Evolutionary conservation across 2,113 vertebrate genomes (phyloP).

Genomic region (Barnardius zonarius): DNA sequence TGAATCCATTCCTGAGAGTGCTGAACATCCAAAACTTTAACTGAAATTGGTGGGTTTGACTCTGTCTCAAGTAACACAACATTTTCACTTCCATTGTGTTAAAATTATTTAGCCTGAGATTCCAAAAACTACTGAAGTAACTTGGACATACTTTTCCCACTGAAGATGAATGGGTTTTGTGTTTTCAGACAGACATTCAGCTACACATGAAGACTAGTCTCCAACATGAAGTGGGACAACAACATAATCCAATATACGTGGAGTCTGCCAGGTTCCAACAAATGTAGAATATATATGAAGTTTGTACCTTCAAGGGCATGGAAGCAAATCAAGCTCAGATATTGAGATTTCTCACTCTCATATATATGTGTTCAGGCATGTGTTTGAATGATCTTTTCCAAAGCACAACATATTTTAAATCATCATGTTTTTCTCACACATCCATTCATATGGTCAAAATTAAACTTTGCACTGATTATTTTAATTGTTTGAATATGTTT

Average conservation of each 20-base stretch:
- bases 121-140: not conserved
- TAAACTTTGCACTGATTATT: not conserved
- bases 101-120: not conserved
- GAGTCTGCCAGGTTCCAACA: not conserved
- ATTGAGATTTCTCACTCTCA: not conserved
- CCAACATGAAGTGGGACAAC: accelerated
- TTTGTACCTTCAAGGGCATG: not conserved
- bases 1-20: not conserved
- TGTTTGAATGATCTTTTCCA: slow-evolving; percentile 19
- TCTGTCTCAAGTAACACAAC: not conserved
- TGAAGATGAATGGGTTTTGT: not conserved
- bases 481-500: slow-evolving; percentile 21
- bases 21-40: not conserved
- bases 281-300: not conserved
- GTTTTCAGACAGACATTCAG: not conserved
- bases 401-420: slow-evolving; percentile 17
- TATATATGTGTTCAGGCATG: not conserved
- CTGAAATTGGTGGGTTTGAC: not conserved
- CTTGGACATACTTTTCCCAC: not conserved
- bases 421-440: not conserved
- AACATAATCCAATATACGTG: not conserved
- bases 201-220: not conserved
- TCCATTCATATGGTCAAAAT: slow-evolving; percentile 13
- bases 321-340: slow-evolving; percentile 17
- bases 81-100: not conserved